Conservation (phyloP, 2,797 vertebrate species). For the Poeciliopsis infans region DNA sequence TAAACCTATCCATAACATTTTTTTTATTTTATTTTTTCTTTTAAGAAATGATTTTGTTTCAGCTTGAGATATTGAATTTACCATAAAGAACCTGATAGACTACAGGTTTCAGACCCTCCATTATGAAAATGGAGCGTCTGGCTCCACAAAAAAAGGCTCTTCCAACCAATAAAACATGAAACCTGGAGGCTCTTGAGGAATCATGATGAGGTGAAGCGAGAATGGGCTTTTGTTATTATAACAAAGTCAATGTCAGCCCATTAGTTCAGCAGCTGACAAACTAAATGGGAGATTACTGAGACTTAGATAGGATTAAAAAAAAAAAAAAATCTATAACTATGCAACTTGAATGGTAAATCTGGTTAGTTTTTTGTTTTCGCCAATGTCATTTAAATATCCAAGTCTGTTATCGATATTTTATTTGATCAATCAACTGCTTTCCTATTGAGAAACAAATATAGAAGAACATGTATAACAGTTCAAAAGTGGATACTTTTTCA, state of each 20-base stretch:
- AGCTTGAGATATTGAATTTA: background rate
- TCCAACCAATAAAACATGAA: background rate
- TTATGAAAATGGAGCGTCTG: background rate
- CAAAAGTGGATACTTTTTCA: conserved; percentile 8
- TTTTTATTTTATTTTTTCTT: background rate
- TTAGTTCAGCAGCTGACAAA: background rate
- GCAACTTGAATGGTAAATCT: background rate
- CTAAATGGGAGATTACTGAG: background rate
- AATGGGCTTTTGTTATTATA: background rate
- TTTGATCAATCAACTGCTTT: background rate
- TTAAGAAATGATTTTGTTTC: background rate
- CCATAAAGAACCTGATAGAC: background rate
- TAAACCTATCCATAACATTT: background rate
- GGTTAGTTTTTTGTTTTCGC: background rate
- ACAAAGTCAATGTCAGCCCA: background rate
- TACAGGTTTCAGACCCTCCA: background rate
- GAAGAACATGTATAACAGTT: conserved; percentile 6
- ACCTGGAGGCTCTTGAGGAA: background rate
- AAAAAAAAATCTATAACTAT: background rate
- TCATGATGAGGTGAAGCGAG: background rate
- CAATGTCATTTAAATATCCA: background rate
- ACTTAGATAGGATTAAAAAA: background rate
- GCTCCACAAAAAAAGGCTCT: background rate
- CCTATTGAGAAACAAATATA: background rate
- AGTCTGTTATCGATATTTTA: background rate